phyloP scores from a whole-genome alignment of 2,797 vertebrate species.

The Phoxinus dragarum region DNA sequence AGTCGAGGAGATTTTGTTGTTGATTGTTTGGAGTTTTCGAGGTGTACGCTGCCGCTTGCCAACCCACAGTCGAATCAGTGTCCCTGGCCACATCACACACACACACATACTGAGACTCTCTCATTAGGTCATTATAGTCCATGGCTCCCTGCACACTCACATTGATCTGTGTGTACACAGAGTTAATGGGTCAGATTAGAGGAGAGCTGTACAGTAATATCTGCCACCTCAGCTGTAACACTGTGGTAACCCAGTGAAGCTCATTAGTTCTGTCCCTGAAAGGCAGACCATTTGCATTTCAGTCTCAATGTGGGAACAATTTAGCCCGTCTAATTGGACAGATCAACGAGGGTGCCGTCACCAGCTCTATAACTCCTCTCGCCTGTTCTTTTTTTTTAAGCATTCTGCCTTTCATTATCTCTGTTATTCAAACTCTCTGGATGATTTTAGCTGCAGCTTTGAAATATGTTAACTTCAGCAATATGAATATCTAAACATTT shows the following conservation, averaged over 20 bases:
- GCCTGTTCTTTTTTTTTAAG: neutral
- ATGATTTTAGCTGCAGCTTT: conserved; percentile 33
- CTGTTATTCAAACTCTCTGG: conserved; percentile 13
- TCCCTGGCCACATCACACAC: conserved; percentile 44
- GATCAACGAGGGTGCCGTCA: conserved; percentile 86
- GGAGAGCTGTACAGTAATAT: conserved; percentile 54
- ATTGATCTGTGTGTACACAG: conserved; percentile 49
- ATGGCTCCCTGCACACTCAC: conserved; percentile 42
- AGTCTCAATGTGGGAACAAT: conserved; percentile 92
- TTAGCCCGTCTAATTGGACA: conserved; percentile 85
- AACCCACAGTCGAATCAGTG: conserved; percentile 25
- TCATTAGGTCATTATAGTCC: conserved; percentile 45
- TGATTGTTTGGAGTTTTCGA: conserved; percentile 39
- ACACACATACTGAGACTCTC: neutral
- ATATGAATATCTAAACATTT: conserved; percentile 40
- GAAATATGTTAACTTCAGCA: conserved; percentile 39
- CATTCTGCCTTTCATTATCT: conserved; percentile 39
- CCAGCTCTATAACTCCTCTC: conserved; percentile 81
- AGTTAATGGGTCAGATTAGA: conserved; percentile 55
- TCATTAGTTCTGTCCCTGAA: conserved; percentile 82
- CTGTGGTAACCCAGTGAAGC: conserved; percentile 55
- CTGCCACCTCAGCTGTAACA: conserved; percentile 44
- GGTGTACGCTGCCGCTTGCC: conserved; percentile 14
- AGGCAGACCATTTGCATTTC: conserved; percentile 83
- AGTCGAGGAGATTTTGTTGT: conserved; percentile 33